Evolutionary conservation across 2,113 vertebrate genomes (phyloP), one percentile per base, ranked within the genome.

Genomic region (Takifugu bimaculatus): DNA sequence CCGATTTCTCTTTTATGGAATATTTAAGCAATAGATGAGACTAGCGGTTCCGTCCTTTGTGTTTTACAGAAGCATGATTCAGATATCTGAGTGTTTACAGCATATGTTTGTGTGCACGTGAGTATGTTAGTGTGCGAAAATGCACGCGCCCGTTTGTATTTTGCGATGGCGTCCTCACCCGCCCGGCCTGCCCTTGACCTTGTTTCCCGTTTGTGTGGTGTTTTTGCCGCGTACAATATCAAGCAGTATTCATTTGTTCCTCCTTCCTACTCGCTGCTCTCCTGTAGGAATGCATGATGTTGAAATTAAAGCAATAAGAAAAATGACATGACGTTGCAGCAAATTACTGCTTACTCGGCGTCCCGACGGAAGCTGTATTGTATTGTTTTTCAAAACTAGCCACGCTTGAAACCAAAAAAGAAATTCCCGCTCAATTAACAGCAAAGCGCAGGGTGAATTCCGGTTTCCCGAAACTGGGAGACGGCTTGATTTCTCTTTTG

Each of bases 41-140:
- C 55, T 32, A 64, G 70, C 55, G 14, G 64, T 61, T 65, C 52
- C 56, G 65, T 81, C 63, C 44, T 73, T 42, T 68, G 59, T 78
- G 72, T 77, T 78, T 70, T 69, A 76, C 54, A 63, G 59, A 66
- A 70, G 83, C 80, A 85, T 85, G 87, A 78, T 59, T 63, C 26
- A 29, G 54, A 48, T 73, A 77, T 57, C 47, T 57, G 56, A 50
- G 57, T 69, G 82, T 87, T 79, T 75, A 83, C 76, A 52, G 39
- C 29, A 27, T 60, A 54, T 45, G 49, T 55, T 50, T 35, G 20
- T 47, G 13, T 62, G 48, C 58, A 54, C 26, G 32, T 61, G 62
- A 55, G n/a, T 12, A 5, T 48, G 13, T 48, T 48, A 15, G 13
- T 15, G 4, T 48, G n/a, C n/a, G 44, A 61, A 70, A 50, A 50